phyloP scores from a whole-genome alignment of 2,888 invertebrate genomes.

The Plebejus anna region DNA sequence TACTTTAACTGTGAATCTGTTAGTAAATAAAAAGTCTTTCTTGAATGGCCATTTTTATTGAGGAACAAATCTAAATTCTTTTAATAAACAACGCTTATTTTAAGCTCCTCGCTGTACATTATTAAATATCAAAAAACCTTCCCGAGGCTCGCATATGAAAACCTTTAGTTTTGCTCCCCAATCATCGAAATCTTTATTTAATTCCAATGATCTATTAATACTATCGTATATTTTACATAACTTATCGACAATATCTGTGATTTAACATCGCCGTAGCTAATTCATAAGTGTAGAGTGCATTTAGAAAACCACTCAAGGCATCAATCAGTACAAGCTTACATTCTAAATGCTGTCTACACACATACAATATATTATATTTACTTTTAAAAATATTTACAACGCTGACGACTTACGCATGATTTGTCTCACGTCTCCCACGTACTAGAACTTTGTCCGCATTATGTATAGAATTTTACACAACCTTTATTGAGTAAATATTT shows the following conservation, averaged over 20 bases:
- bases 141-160: conserved; percentile 42
- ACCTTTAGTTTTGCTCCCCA: conserved; percentile 71
- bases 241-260: neutral
- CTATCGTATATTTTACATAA: conserved; percentile 48
- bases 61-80: conserved; percentile 69
- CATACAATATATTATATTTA: neutral
- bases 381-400: neutral
- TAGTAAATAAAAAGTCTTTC: conserved; percentile 36
- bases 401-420: neutral
- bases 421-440: neutral
- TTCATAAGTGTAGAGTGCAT: conserved; percentile 50
- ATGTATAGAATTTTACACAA: neutral
- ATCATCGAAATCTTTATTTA: conserved; percentile 58
- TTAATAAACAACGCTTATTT: conserved; percentile 49
- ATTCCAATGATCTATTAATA: conserved; percentile 52
- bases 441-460: neutral
- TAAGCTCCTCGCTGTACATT: conserved; percentile 45
- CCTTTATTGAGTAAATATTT: neutral
- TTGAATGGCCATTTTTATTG: conserved; percentile 56
- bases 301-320: conserved; percentile 45
- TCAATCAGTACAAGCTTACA: conserved; percentile 33
- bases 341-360: conserved; percentile 28
- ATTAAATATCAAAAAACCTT: conserved; percentile 45
- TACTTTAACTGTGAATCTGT: neutral
- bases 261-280: conserved; percentile 40